Base-by-base conservation (phyloP, 92 coral and sea anemone species). In the Zoanthus solanderi region DNA sequence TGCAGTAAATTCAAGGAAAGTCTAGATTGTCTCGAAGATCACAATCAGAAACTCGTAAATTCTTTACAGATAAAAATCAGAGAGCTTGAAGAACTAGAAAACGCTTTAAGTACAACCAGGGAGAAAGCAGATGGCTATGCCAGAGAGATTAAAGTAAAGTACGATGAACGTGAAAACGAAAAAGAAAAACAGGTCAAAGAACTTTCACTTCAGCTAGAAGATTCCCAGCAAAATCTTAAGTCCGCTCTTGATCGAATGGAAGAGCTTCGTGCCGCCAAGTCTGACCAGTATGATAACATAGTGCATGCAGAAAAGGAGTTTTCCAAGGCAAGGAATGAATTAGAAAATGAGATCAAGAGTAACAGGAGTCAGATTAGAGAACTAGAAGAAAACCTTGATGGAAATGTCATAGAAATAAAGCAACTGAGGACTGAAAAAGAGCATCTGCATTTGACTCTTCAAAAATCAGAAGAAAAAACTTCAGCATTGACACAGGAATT, bases 251-350 rank as follows among this genome's bases (percentile, higher is more conserved):
- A 69, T 63, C 90, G 94, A 76, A 84, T 82, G 3, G 94, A 92
- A 37, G 92, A 89, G 75, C 90, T 92, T 14, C 88, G 90, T 71
- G 86, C 48, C 42, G 86, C 87, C 66, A 92, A 86, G 60, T 91
- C 90, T 15, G 61, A 76, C 18, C 87, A 82, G 17, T 89, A 85
- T 68, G 94, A 92, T 58, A 31, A 90, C 31, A 92, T 92, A 92
- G 83, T 84, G 44, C 83, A 77, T 15, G 90, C 94, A 6, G 92
- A 92, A 44, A 75, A 89, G 17, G 92, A 92, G 52, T 78, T 72
- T 9, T 29, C 57, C 28, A 87, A 86, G 23, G 90, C 89, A 9
- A 87, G 94, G 45, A 72, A 42, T 31, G 94, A 92, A 34, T 85
- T 92, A 10, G 94, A 92, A 72, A 60, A 53, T 16, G 90, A 92